A percentile compares a stretch with the other conserved stretches of the same genome.
These are phyloP conservation scores for Terebella lapidaria DNA, from an alignment of 2,888 invertebrate genomes.

Conservation along the genomic window DNA sequence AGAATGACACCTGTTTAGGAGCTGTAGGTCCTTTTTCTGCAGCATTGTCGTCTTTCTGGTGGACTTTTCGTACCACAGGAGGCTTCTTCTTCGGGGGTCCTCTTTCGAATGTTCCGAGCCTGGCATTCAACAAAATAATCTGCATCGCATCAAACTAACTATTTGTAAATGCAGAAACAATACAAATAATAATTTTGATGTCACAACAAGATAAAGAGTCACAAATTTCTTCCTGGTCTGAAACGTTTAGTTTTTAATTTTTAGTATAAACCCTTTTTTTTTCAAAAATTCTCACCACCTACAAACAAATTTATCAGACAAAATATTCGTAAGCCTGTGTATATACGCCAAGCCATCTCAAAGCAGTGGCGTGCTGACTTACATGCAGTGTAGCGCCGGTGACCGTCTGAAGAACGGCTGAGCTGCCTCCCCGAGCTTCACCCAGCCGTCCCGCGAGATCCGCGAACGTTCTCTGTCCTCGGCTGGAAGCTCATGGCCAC, in stretches of 20 bases:
- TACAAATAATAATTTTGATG: too few species aligned
- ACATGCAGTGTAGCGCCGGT: neutral
- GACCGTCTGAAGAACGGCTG: neutral
- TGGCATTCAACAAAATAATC: neutral
- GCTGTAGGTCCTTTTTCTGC: neutral
- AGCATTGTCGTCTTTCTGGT: neutral
- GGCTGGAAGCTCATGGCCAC: neutral
- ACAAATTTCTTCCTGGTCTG: too few species aligned
- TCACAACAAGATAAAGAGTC: too few species aligned
- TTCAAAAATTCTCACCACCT: too few species aligned
- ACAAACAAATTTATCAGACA: too few species aligned
- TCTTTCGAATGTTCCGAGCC: neutral
- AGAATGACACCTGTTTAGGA: neutral
- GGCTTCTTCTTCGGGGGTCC: neutral
- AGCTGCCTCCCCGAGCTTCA: neutral
- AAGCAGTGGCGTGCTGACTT: too few species aligned
- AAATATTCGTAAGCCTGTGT: too few species aligned
- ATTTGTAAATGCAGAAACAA: too few species aligned
- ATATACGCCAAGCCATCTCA: too few species aligned
- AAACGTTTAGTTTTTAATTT: too few species aligned
- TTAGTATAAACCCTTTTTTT: too few species aligned
- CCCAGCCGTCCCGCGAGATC: neutral
- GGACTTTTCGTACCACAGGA: neutral
- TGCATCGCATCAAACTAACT: too few species aligned
- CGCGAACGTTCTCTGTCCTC: neutral